Evolutionary conservation across 2,113 vertebrate species (phyloP).

Genomic region (Planiliza haematocheilus): DNA sequence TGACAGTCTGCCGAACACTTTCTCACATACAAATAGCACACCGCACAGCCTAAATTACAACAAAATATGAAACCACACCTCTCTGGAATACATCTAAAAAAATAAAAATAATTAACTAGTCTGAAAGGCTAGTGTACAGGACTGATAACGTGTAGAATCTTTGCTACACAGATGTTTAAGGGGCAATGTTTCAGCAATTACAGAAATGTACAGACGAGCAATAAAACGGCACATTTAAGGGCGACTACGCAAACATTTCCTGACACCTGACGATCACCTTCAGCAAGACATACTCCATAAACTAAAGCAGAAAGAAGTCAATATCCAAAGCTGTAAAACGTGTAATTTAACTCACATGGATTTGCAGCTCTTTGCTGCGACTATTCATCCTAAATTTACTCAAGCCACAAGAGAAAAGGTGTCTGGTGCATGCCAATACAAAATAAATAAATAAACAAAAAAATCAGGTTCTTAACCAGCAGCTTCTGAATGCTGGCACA

Average conservation of each 20-base stretch:
- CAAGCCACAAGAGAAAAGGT: constrained; percentile 11
- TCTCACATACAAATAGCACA: constrained; percentile 11
- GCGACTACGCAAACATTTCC: not conserved
- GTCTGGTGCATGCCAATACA: constrained; percentile 19
- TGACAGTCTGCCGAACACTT: constrained; percentile 7
- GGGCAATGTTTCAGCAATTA: not conserved
- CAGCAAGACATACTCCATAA: not conserved
- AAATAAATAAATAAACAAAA: constrained; percentile 40
- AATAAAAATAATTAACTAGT: not conserved
- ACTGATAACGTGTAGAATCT: not conserved
- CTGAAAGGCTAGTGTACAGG: not conserved
- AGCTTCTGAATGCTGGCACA: constrained; percentile 18
- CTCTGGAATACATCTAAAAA: not conserved
- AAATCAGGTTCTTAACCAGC: constrained; percentile 34
- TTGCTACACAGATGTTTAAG: constrained; percentile 1
- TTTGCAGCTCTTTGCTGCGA: constrained; percentile 10
- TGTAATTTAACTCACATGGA: not conserved
- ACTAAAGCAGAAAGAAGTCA: not conserved
- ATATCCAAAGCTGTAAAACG: too few relatives aligned
- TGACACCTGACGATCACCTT: not conserved
- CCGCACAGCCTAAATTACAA: not conserved
- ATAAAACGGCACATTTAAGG: not conserved
- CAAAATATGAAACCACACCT: not conserved
- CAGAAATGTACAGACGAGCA: not conserved
- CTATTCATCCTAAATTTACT: constrained; percentile 31